These are phyloP conservation scores for Rhopalosiphum maidis DNA, from an alignment of 1,140 invertebrate genomes.

Conservation along the genomic window DNA sequence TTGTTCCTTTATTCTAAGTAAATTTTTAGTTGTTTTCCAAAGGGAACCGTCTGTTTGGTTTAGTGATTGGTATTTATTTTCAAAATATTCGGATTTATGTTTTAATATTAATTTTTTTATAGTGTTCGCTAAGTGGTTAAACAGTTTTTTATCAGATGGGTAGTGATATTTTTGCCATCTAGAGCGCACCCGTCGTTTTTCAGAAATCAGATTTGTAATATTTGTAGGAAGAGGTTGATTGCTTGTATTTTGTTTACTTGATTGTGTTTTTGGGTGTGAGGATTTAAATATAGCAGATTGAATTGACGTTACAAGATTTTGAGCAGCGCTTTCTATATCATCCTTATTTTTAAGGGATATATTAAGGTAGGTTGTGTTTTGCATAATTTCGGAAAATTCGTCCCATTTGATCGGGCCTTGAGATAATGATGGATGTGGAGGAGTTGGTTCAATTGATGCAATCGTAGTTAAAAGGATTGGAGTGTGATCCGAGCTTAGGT, in stretches of 20 bases:
- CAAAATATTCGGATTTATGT: not conserved
- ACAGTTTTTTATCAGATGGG: not conserved
- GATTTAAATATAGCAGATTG: slow-evolving; percentile 22
- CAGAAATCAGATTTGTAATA: not conserved
- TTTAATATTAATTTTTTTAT: slow-evolving; percentile 9
- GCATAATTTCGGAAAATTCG: slow-evolving; percentile 13
- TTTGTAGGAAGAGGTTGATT: not conserved
- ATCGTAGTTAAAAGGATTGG: slow-evolving; percentile 27
- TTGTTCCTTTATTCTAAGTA: no score
- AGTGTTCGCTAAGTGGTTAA: slow-evolving; percentile 11
- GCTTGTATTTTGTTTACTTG: not conserved
- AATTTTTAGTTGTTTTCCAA: no score
- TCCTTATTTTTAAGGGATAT: not conserved
- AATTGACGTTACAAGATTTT: slow-evolving; percentile 24
- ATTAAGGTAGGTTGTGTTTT: not conserved
- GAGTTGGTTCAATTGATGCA: not conserved
- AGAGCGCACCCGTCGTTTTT: not conserved
- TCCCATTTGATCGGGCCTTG: slow-evolving; percentile 7
- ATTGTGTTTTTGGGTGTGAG: not conserved
- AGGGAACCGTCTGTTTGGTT: not conserved
- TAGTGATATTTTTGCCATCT: slow-evolving; percentile 25
- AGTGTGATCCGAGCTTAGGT: slow-evolving; percentile 27
- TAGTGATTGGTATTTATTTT: slow-evolving; percentile 1
- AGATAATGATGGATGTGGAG: slow-evolving; percentile 18
- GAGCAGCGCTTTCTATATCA: slow-evolving; percentile 4